Evolutionary conservation across 2,113 vertebrate genomes (phyloP).

Genomic region (Sinocyclocheilus maitianheensis): DNA sequence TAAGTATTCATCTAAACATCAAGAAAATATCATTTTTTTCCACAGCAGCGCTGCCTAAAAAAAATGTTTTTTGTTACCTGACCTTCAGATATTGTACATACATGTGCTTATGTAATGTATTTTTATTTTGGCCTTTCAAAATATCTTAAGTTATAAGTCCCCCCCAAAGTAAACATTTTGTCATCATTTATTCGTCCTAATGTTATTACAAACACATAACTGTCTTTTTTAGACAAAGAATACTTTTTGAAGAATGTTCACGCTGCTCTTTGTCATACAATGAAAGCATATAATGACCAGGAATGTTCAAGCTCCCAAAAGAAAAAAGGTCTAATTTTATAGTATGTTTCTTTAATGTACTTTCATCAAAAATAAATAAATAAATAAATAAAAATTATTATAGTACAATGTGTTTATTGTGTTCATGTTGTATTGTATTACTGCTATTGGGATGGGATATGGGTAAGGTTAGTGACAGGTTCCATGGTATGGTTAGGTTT

Average conservation of each 20-base stretch:
- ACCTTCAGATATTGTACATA: neutral
- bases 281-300: neutral
- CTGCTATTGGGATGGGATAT: neutral
- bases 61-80: neutral
- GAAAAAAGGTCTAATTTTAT: neutral
- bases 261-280: neutral
- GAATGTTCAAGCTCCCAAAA: neutral
- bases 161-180: neutral
- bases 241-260: too few species aligned
- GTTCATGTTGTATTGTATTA: neutral
- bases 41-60: neutral
- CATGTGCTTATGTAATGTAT: neutral
- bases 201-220: neutral
- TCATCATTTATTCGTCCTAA: neutral
- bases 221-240: too few species aligned
- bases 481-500: neutral
- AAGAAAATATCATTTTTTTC: neutral
- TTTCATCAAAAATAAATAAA: too few species aligned
- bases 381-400: neutral
- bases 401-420: neutral
- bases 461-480: neutral
- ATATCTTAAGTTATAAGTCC: neutral
- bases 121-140: neutral
- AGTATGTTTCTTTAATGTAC: neutral
- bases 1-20: slow-evolving; percentile 18